Conservation (phyloP, 2,113 vertebrate genomes). For the Calidris pygmaea region DNA sequence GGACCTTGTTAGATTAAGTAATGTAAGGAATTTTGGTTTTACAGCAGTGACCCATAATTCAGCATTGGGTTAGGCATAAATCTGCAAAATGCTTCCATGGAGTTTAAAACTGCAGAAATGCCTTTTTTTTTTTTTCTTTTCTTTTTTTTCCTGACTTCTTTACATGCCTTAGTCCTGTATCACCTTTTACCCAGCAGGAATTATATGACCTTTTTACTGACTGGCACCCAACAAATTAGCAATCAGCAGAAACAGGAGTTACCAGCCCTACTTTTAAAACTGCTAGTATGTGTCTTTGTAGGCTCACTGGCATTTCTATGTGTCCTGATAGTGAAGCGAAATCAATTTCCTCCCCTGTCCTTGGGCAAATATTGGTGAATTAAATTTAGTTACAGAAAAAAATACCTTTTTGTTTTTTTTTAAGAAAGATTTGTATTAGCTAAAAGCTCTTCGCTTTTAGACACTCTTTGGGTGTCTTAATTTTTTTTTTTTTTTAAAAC, state of each 20-base stretch:
- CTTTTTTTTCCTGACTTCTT: not conserved
- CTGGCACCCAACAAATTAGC: not conserved
- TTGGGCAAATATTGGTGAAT: not conserved
- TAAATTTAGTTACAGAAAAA: not conserved
- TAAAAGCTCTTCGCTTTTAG: not conserved
- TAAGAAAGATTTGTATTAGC: not conserved
- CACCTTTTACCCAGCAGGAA: not conserved
- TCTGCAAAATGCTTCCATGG: not conserved
- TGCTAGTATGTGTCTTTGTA: not conserved
- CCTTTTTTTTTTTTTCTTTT: not conserved
- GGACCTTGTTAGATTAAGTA: not conserved
- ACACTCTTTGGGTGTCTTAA: not conserved
- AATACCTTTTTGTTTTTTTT: not conserved
- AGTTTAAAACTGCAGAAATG: not conserved
- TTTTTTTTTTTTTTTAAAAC: not conserved
- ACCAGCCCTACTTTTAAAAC: not conserved
- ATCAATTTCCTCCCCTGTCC: not conserved
- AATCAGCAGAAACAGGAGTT: not conserved
- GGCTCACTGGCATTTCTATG: not conserved
- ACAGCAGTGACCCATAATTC: conserved; percentile 6
- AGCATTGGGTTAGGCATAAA: not conserved
- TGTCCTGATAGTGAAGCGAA: not conserved
- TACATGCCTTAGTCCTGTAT: not conserved
- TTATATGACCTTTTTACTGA: not conserved
- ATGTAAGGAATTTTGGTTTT: conserved; percentile 36